phyloP scores from a whole-genome alignment of 2,888 invertebrate genomes.

The Heliconius hortense region DNA sequence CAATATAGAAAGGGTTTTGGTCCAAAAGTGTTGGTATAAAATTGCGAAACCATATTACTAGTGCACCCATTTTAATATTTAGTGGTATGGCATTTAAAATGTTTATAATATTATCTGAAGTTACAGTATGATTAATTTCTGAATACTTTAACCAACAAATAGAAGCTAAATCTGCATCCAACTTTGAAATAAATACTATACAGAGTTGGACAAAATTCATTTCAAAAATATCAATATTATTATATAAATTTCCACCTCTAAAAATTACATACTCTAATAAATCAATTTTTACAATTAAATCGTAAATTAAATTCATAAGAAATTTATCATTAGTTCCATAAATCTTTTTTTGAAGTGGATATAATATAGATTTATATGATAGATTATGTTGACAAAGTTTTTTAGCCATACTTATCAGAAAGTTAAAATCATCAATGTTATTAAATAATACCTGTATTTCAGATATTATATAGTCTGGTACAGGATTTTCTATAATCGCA shows the following conservation, averaged over 20 bases:
- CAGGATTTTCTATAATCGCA: constrained; percentile 29
- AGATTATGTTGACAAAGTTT: constrained; percentile 61
- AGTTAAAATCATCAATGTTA: constrained; percentile 59
- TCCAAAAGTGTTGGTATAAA: constrained; percentile 70
- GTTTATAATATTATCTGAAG: constrained; percentile 57
- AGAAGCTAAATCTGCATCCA: constrained; percentile 73
- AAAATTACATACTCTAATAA: constrained; percentile 71
- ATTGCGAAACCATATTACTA: constrained; percentile 74
- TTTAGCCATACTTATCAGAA: constrained; percentile 55
- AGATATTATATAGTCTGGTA: constrained; percentile 50
- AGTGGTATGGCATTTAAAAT: constrained; percentile 67
- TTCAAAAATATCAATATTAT: constrained; percentile 60
- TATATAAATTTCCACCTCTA: constrained; percentile 62
- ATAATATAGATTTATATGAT: constrained; percentile 61
- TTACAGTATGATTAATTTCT: constrained; percentile 56
- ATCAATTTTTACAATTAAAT: constrained; percentile 69
- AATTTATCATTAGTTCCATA: constrained; percentile 51
- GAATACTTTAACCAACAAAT: constrained; percentile 76
- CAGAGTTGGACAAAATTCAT: constrained; percentile 63
- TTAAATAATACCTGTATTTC: constrained; percentile 61
- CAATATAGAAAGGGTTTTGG: constrained; percentile 71
- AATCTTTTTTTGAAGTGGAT: constrained; percentile 64
- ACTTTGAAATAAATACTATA: constrained; percentile 63
- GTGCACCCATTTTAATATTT: constrained; percentile 71
- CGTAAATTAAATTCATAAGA: constrained; percentile 53